A percentile compares a stretch with the other conserved stretches of the same genome.
These are phyloP conservation scores for Mamestra brassicae DNA, from an alignment of 2,888 invertebrate genomes.

Conservation along the genomic window DNA sequence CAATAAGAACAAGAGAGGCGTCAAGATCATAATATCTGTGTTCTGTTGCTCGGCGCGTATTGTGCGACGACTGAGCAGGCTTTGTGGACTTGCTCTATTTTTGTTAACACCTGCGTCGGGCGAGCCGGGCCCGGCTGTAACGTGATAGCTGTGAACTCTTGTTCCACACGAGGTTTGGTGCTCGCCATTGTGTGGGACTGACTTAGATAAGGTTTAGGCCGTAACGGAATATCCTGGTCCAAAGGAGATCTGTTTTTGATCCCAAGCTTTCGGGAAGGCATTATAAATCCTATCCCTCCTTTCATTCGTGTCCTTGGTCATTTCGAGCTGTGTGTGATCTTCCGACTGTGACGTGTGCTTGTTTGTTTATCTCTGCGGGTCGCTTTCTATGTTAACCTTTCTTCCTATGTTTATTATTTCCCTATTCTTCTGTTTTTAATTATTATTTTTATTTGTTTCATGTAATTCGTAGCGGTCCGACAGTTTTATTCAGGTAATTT, in stretches of 20 bases:
- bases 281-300: not conserved
- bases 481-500: slow-evolving; percentile 89
- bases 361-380: not conserved
- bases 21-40: slow-evolving; percentile 79
- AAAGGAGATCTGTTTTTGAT: not conserved
- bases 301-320: no score
- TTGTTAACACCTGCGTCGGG: slow-evolving; percentile 85
- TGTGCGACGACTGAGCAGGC: slow-evolving; percentile 43
- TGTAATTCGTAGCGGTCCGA: slow-evolving; percentile 88
- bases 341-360: not conserved
- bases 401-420: slow-evolving; percentile 52
- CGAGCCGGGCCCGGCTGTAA: slow-evolving; percentile 75
- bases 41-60: slow-evolving; percentile 58
- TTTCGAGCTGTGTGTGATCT: no score
- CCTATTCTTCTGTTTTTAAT: slow-evolving; percentile 70
- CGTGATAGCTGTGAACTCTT: slow-evolving; percentile 74
- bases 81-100: slow-evolving; percentile 79
- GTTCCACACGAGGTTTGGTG: slow-evolving; percentile 21
- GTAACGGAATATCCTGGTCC: slow-evolving; percentile 13
- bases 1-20: slow-evolving; percentile 32
- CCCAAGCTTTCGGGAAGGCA: not conserved
- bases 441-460: slow-evolving; percentile 87
- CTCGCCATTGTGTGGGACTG: slow-evolving; percentile 34
- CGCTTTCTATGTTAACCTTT: not conserved
- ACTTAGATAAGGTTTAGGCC: slow-evolving; percentile 19